Evolutionary conservation across 2,888 invertebrate species (phyloP), one percentile per base, ranked within the genome.

Genomic region (Drosophila tripunctata): DNA sequence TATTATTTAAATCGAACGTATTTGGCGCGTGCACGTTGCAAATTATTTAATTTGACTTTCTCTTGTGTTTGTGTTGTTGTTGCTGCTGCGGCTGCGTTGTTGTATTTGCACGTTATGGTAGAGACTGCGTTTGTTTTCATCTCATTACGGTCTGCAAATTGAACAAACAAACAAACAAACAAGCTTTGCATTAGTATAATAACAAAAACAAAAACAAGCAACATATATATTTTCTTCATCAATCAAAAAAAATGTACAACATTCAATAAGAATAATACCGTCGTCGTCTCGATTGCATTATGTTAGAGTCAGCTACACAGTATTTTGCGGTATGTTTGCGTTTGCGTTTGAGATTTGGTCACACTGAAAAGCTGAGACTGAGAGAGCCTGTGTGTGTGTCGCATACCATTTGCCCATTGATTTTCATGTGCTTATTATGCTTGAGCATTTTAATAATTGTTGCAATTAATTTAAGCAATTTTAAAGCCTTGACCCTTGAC

Each of bases 371-470:
- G 33, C 57, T 61, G 21, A 63, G 51, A 66, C n/a, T n/a, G n/a
- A n/a, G n/a, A n/a, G n/a, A n/a, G n/a, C n/a, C n/a, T n/a, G n/a
- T n/a, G 60, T 45, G 70, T 60, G 63, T 62, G 55, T 71, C 56
- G 62, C 47, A 67, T 55, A 67, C n/a, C 54, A 55, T 78, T 78
- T 77, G 67, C 64, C 78, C 75, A 87, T 87, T 89, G 87, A 87
- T 87, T 89, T 89, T 87, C 75, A 73, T 77, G 57, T 69, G 66
- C 43, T 57, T 52, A 48, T 60, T n/a, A n/a, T n/a, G n/a, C n/a
- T n/a, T n/a, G n/a, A n/a, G n/a, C n/a, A 10, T 45, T 17, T 35
- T 67, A 50, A 48, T 14, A 55, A 50, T 14, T 67, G 35, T 12
- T 61, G 14, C 61, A 43, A 55, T 27, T 12, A 36, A 8, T n/a